Evolutionary conservation across 2,888 invertebrate species (phyloP), one percentile per base, ranked within the genome.

Genomic region (Ophion ellenae): DNA sequence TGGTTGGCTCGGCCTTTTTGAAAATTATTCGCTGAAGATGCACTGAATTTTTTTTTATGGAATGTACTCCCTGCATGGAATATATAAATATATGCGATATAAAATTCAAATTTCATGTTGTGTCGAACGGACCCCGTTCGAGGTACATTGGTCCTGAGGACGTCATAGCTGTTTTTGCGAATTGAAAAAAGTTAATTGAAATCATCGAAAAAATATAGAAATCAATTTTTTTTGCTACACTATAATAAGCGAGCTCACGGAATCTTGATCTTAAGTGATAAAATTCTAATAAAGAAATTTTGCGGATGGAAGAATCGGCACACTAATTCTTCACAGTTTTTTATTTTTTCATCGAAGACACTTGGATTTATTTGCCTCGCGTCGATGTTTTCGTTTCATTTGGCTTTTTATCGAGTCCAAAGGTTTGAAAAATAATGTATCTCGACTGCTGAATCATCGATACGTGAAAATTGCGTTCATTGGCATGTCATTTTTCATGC

Each of bases 371-470:
- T 69, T 2, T 24, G 10, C 45, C 20, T 45, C 24, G 45, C 5
- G 14, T 45, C n/a, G 3, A 69, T 11, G 5, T 20, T 69, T 69
- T 64, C 24, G 9, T 4, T 11, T 45, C 40, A 69, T 20, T 24
- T 10, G 36, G 6, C 36, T 40, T 69, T 69, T 11, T 6, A 69
- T 69, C 4, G 45, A 45, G 45, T 11, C n/a, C 20, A 45, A 20
- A 20, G 1, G 24, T 69, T 69, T 14, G 5, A 24, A 24, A 45
- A 69, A 45, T 69, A 14, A 45, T 20, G 45, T 11, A 69, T 69
- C 67, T 40, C 14, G 45, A 69, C 40, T 45, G 45, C 20, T n/a
- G 32, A 69, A 45, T 69, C 45, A 69, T 69, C 67, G 45, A 14
- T 11, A 20, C 45, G 45, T n/a, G 2, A 9, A 67, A 69, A 69